phyloP scores from a whole-genome alignment of 2,888 invertebrate genomes.

The Lepidonotus clava region DNA sequence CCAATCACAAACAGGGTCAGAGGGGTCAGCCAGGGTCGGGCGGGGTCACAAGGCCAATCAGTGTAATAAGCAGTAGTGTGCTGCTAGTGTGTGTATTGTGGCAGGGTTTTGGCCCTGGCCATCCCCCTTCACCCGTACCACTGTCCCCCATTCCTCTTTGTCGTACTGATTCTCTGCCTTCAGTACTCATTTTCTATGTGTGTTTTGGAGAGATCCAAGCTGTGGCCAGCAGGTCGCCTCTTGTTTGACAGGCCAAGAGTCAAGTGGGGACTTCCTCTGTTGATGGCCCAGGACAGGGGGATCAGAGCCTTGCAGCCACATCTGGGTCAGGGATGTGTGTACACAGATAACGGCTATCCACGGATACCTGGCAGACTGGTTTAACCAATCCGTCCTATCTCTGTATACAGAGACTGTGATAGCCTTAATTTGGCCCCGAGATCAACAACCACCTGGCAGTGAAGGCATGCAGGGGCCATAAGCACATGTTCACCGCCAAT shows the following conservation, averaged over 20 bases:
- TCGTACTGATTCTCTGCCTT: not conserved
- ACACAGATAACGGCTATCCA: too few relatives aligned
- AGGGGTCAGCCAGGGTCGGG: not conserved
- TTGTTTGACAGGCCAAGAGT: conserved; percentile 24
- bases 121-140: not conserved
- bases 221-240: too few relatives aligned
- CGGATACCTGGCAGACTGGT: too few relatives aligned
- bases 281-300: not conserved
- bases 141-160: not conserved
- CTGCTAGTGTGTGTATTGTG: not conserved
- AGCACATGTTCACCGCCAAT: too few relatives aligned
- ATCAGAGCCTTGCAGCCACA: not conserved
- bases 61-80: not conserved
- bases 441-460: too few relatives aligned
- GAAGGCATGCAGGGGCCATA: too few relatives aligned
- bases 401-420: too few relatives aligned
- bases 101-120: not conserved
- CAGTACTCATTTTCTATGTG: too few relatives aligned
- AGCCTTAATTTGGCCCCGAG: too few relatives aligned
- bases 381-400: too few relatives aligned
- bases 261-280: conserved; percentile 14
- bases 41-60: conserved; percentile 16
- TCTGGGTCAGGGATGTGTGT: not conserved
- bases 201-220: too few relatives aligned
- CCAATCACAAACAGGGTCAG: conserved; percentile 10